phyloP scores from a whole-genome alignment of 2,113 vertebrate genomes.

The Mirounga angustirostris region DNA sequence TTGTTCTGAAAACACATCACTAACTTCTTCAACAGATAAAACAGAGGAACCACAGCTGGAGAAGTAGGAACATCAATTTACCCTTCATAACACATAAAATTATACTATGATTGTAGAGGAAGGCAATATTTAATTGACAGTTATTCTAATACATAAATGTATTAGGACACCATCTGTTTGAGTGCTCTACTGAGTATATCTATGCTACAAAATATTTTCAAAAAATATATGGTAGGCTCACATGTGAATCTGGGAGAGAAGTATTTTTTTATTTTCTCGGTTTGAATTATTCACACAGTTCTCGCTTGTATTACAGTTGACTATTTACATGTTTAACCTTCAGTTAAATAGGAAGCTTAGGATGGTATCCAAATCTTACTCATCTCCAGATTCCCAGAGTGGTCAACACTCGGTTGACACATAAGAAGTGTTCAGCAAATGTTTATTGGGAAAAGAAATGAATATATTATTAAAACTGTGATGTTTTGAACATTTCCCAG shows the following conservation, averaged over 20 bases:
- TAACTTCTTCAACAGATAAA: constrained; percentile 66
- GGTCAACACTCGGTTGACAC: background rate
- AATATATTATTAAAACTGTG: constrained; percentile 20
- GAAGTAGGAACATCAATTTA: constrained; percentile 58
- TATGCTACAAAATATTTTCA: constrained; percentile 34
- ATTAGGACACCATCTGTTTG: constrained; percentile 67
- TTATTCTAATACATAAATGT: constrained; percentile 72
- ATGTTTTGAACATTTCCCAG: constrained; percentile 40
- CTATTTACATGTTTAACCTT: constrained; percentile 37
- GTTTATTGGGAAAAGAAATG: constrained; percentile 56
- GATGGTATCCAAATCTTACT: background rate
- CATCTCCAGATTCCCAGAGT: background rate
- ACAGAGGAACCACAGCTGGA: constrained; percentile 59
- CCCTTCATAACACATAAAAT: constrained; percentile 62
- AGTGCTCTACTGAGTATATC: background rate
- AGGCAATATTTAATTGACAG: constrained; percentile 63
- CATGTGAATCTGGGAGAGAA: constrained; percentile 36
- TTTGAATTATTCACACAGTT: constrained; percentile 42
- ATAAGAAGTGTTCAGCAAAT: constrained; percentile 8
- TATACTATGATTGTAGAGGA: constrained; percentile 64
- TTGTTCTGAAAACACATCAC: constrained; percentile 69
- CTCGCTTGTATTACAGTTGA: background rate
- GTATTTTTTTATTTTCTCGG: constrained; percentile 34
- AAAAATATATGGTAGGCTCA: constrained; percentile 10
- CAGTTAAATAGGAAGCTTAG: constrained; percentile 48